Conservation (phyloP, 2,888 invertebrate species). For the Patella pellucida region DNA sequence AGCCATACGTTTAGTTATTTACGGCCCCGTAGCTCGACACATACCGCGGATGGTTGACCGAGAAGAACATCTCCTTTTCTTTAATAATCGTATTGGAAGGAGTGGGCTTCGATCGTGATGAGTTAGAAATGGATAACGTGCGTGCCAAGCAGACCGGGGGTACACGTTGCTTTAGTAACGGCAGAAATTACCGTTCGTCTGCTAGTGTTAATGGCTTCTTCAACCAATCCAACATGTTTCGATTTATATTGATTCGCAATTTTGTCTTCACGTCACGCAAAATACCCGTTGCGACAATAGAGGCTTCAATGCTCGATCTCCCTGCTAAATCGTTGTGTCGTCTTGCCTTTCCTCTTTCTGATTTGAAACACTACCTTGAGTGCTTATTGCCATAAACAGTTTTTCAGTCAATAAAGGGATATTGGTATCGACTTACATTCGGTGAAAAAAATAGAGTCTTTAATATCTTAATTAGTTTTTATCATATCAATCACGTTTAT, state of each 20-base stretch:
- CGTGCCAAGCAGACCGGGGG: slow-evolving; percentile 5
- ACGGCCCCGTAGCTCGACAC: slow-evolving; percentile 9
- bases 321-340: no score
- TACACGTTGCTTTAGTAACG: slow-evolving; percentile 10
- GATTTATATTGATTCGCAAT: slow-evolving; percentile 7
- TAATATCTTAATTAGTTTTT: no score
- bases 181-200: slow-evolving; percentile 10
- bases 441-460: no score
- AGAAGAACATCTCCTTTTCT: neutral
- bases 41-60: neutral
- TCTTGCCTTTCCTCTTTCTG: no score
- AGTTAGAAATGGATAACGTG: neutral
- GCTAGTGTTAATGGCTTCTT: slow-evolving; percentile 1
- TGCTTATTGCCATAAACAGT: no score
- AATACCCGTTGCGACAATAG: neutral
- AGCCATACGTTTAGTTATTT: neutral
- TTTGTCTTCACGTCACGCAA: slow-evolving; percentile 10
- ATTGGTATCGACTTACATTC: no score
- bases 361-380: no score
- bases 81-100: no score
- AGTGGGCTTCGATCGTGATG: neutral
- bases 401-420: no score
- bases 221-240: slow-evolving; percentile 4
- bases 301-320: no score
- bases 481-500: no score